Evolutionary conservation across 2,113 vertebrate genomes (phyloP).

Genomic region (Bagarius yarrelli): DNA sequence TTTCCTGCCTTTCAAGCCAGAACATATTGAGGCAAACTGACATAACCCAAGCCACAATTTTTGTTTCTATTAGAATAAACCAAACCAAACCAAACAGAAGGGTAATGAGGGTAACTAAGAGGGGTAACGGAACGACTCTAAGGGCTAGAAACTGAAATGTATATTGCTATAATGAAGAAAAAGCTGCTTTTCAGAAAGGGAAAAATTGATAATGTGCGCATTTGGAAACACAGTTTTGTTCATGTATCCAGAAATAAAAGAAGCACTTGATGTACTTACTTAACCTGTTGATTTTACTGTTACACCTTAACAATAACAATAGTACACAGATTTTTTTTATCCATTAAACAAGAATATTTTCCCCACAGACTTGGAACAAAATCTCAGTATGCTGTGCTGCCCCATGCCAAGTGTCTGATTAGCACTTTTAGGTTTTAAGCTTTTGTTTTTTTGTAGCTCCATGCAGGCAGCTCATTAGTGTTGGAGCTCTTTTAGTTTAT

Average conservation of each 20-base stretch:
- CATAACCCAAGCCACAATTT: constrained; percentile 12
- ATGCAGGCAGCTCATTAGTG: constrained; percentile 51
- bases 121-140: not conserved
- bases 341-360: not conserved
- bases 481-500: constrained; percentile 43
- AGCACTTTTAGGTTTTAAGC: constrained; percentile 37
- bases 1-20: constrained; percentile 25
- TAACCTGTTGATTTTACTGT: not conserved
- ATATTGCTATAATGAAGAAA: constrained; percentile 14
- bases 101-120: no score
- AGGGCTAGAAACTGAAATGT: not conserved
- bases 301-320: not conserved
- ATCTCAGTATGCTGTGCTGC: constrained; percentile 9
- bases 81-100: constrained; percentile 11
- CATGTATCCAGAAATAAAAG: not conserved
- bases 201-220: not conserved
- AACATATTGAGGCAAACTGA: constrained; percentile 26
- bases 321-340: not conserved
- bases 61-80: constrained; percentile 20
- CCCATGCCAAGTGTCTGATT: constrained; percentile 41
- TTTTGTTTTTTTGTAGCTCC: constrained; percentile 40
- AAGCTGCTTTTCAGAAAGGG: constrained; percentile 4
- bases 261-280: not conserved
- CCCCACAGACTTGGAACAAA: constrained; percentile 18
- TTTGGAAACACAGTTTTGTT: not conserved